Conservation (phyloP, 1,140 invertebrate species). For the Pseudomyrmex concolor region DNA sequence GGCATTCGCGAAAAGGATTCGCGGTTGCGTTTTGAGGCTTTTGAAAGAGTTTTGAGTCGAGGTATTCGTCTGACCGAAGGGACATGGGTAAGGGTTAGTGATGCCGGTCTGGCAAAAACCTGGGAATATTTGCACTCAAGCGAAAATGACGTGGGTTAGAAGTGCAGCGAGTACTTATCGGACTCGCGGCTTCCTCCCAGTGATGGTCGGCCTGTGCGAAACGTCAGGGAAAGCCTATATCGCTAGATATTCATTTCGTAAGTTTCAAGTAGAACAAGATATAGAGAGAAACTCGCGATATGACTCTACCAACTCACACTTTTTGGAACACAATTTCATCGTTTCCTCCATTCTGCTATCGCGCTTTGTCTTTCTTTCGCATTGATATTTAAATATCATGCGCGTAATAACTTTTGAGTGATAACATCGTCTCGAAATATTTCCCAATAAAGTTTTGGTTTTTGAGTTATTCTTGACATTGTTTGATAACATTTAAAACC, state of each 20-base stretch:
- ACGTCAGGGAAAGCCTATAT: conserved; percentile 78
- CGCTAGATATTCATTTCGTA: conserved; percentile 84
- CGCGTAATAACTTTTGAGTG: background rate
- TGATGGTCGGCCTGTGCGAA: conserved; percentile 26
- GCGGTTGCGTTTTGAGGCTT: conserved; percentile 34
- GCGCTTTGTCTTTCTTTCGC: conserved; percentile 57
- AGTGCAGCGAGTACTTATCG: conserved; percentile 53
- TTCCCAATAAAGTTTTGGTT: background rate
- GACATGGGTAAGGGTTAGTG: background rate
- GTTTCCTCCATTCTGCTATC: conserved; percentile 35
- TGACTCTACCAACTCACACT: conserved; percentile 53
- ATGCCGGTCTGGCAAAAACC: conserved; percentile 67
- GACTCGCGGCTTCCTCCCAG: conserved; percentile 17
- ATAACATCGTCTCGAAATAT: background rate
- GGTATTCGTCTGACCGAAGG: background rate
- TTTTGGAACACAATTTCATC: conserved; percentile 1
- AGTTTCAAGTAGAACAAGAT: conserved; percentile 84
- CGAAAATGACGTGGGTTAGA: conserved; percentile 73
- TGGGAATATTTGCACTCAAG: conserved; percentile 77
- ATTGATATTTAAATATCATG: conserved; percentile 6
- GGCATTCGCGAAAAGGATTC: conserved; percentile 22
- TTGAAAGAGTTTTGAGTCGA: conserved; percentile 18
- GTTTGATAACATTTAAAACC: conserved; percentile 23
- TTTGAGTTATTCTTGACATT: background rate
- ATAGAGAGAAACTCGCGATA: conserved; percentile 76